phyloP scores from a whole-genome alignment of 2,113 vertebrate genomes.

The Plecotus auritus region DNA sequence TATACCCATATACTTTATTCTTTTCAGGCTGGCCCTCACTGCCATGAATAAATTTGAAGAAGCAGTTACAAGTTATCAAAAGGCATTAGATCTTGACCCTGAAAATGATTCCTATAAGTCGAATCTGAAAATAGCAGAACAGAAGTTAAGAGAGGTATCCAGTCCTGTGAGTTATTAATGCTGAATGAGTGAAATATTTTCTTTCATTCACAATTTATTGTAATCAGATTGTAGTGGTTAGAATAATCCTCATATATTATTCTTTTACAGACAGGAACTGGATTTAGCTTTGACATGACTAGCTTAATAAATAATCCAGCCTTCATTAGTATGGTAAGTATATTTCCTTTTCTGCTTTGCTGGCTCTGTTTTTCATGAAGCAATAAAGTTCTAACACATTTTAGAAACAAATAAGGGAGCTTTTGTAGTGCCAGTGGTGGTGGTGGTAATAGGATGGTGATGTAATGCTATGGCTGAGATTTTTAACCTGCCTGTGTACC shows the following conservation, averaged over 20 bases:
- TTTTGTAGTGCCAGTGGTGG: not conserved
- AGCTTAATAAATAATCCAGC: conserved; percentile 99
- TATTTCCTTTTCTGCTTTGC: conserved; percentile 29
- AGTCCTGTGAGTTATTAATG: conserved; percentile 89
- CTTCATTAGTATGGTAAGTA: conserved; percentile 98
- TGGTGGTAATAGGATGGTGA: not conserved
- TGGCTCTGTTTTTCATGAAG: not conserved
- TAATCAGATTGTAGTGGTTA: conserved; percentile 34
- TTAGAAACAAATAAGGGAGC: not conserved
- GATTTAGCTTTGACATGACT: conserved; percentile 97
- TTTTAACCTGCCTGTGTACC: not conserved
- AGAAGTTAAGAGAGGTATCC: conserved; percentile 92
- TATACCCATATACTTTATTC: conserved; percentile 51
- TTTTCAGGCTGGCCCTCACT: conserved; percentile 90
- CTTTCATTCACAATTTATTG: not conserved
- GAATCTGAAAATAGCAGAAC: conserved; percentile 97
- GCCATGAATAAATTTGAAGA: conserved; percentile 96
- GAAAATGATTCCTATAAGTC: conserved; percentile 98
- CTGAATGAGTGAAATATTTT: conserved; percentile 27
- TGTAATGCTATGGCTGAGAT: not conserved
- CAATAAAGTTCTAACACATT: not conserved
- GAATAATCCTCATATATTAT: conserved; percentile 53
- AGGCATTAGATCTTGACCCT: conserved; percentile 95
- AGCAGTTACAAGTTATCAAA: conserved; percentile 95
- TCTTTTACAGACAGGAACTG: conserved; percentile 90